Evolutionary conservation across 1,140 invertebrate species (phyloP), one percentile per base, ranked within the genome.

Genomic region (Charaxes varanes): DNA sequence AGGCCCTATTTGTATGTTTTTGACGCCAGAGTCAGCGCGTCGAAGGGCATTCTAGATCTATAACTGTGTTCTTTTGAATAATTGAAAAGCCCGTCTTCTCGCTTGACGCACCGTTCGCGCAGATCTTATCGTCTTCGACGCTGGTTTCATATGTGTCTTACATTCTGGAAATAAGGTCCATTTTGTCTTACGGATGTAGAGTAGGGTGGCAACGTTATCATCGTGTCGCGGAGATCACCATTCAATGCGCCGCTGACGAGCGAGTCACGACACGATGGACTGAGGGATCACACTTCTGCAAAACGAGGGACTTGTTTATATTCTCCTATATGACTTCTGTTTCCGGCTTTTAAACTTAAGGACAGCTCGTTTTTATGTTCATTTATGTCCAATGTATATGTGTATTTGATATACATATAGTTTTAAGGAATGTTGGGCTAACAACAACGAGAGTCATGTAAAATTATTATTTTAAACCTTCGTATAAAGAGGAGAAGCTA

Each of bases 181-280:
- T 17, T 37, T 47, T 47, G 10, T n/a, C n/a, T n/a, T n/a, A n/a
- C n/a, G 30, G 6, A 17, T 26, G 22, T 21, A 10, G 17, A 4
- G 16, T 46, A 6, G 30, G 13, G 14, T 8, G 15, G 32, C 16
- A 52, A 48, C 21, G 33, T 44, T 57, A 55, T 57, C 30, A 16
- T 38, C 19, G 41, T 41, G 33, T 17, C 28, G 47, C 41, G 21
- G 44, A 67, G 57, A 69, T 67, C 67, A 58, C 61, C 59, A 72
- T 70, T 62, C 60, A 66, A 53, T 62, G 53, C 48, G 50, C 33
- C 54, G 53, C 43, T 61, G 70, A 70, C 62, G 62, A 56, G 41
- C 62, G 40, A 67, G 61, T 71, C 63, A 71, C 61, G 70, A 67
- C 55, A 49, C 32, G 46, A 60, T 51, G 53, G 54, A 37, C 31